A percentile compares a stretch with the other conserved stretches of the same genome.
phyloP scores from a whole-genome alignment of 2,797 vertebrate genomes.

The Lithobates sylvaticus region DNA sequence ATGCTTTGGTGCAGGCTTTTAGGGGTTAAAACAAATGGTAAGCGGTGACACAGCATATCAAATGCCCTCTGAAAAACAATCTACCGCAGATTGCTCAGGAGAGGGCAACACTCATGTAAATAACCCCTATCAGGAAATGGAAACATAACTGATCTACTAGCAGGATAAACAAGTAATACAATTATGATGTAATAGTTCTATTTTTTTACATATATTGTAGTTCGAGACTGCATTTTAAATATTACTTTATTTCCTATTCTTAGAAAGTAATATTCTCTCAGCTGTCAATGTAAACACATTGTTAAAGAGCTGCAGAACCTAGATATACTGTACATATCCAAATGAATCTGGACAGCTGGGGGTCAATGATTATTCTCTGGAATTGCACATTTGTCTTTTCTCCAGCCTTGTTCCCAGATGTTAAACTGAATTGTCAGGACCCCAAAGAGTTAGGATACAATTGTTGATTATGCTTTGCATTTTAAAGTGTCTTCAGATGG shows the following conservation, averaged over 20 bases:
- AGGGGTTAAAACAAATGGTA: no score
- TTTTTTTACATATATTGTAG: neutral
- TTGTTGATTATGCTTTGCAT: neutral
- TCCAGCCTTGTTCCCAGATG: neutral
- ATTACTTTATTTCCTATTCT: neutral
- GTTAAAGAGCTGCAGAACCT: neutral
- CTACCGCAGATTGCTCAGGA: no score
- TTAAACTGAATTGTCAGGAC: neutral
- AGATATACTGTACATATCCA: neutral
- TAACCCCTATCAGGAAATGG: no score
- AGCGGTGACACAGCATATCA: no score
- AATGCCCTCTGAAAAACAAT: no score
- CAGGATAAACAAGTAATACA: no score
- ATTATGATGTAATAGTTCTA: no score
- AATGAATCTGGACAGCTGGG: neutral
- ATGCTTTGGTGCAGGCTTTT: no score
- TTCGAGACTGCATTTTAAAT: neutral
- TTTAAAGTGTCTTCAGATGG: neutral
- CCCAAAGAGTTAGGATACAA: neutral
- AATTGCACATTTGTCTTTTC: neutral
- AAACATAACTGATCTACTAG: no score
- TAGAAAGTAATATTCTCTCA: neutral
- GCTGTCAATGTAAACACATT: neutral
- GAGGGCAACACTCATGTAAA: no score
- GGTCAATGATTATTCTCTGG: neutral